Evolutionary conservation across 2,113 vertebrate genomes (phyloP), one percentile per base, ranked within the genome.

Genomic region (Numida meleagris): DNA sequence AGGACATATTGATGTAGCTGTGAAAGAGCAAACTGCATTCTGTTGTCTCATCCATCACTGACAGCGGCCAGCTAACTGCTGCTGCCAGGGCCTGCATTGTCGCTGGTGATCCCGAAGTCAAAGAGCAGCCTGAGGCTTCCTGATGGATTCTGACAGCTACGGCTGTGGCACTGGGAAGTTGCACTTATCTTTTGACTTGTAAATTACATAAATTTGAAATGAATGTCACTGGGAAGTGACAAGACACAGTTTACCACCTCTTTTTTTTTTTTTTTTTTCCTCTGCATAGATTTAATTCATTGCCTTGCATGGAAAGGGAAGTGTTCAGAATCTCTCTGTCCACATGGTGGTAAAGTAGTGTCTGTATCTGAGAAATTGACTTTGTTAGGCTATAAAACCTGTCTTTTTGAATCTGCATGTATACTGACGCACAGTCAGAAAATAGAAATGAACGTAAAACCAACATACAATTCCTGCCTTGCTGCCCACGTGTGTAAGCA

Each of bases 21-120:
- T 59, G 80, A 45, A 82, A 78, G 66, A 75, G 42, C 16, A 62
- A 95, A 72, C 42, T 43, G 57, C 51, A 5, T 73, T 76, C 46
- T 62, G 10, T 48, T 87, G 59, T 90, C 57, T 31, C 74, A 62
- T 88, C 67, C 42, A 13, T 94, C 89, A 74, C 66, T 71, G 68
- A 48, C 72, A 76, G 63, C 11, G 2, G 53, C 34, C 29, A 46
- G 48, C 74, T 77, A 79, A 70, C 50, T 78, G 71, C 59, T 85
- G 46, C 51, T 81, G 76, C 53, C 7, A 4, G 42, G 42, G 8
- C 79, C 42, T 18, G 79, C 80, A 18, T 88, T 76, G 70, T 38
- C 45, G 42, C 43, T 84, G 38, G 79, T 88, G 83, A 65, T 93
- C 45, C 45, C n/a, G 67, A 91, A 86, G 79, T 84, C 86, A 86